These are phyloP conservation scores for Panopea generosa DNA, from an alignment of 2,888 invertebrate genomes.

Conservation along the genomic window DNA sequence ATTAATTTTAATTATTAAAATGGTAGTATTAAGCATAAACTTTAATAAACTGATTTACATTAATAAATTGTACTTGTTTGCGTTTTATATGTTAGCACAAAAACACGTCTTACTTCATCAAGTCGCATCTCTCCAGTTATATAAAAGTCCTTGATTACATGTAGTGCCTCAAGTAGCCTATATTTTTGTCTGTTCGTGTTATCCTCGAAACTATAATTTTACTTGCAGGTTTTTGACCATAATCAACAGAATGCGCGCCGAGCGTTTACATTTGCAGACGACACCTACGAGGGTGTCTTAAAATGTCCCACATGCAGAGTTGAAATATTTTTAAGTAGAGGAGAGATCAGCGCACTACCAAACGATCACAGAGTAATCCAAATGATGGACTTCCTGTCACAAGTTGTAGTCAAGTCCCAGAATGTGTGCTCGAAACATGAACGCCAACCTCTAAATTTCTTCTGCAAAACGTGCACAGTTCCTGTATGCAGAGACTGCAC, in stretches of 20 bases:
- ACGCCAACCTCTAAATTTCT: constrained; percentile 79
- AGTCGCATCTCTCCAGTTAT: too few relatives aligned
- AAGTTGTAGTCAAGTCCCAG: constrained; percentile 75
- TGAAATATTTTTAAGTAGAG: constrained; percentile 77
- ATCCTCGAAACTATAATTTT: too few relatives aligned
- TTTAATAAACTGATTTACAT: too few relatives aligned
- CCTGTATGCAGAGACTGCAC: constrained; percentile 82
- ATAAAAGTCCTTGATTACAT: too few relatives aligned
- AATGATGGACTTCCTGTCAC: constrained; percentile 81
- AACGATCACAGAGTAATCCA: constrained; percentile 81
- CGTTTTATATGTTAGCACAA: too few relatives aligned
- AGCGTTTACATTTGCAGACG: constrained; percentile 69
- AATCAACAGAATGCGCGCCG: constrained; percentile 72
- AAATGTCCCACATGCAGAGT: constrained; percentile 81
- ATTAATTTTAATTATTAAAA: too few relatives aligned
- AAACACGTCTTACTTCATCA: too few relatives aligned
- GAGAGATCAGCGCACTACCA: constrained; percentile 75
- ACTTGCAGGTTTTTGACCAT: constrained; percentile 78
- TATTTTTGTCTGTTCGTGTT: too few relatives aligned
- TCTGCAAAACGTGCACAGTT: constrained; percentile 76
- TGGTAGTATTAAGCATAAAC: too few relatives aligned
- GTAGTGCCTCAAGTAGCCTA: too few relatives aligned
- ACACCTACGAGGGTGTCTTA: constrained; percentile 73
- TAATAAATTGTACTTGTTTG: too few relatives aligned
- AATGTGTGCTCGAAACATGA: constrained; percentile 80